These are phyloP conservation scores for Adineta ricciae DNA, from an alignment of 2,888 invertebrate species.

Conservation along the genomic window DNA sequence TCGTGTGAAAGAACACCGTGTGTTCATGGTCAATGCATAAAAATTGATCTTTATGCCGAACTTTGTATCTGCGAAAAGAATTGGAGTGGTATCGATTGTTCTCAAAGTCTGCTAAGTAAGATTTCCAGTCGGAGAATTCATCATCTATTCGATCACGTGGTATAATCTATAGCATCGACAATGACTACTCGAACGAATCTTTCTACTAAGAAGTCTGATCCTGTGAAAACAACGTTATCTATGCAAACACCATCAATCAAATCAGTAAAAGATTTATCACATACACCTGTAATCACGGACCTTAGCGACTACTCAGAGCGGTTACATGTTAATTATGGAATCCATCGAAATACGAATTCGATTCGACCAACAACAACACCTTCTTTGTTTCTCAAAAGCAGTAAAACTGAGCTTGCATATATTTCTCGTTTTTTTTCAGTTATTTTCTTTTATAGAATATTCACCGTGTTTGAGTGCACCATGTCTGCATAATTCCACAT, in stretches of 20 bases:
- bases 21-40: slow-evolving; percentile 13
- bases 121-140: too few species aligned
- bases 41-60: background rate
- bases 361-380: background rate
- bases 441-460: background rate
- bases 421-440: background rate
- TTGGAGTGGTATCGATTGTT: slow-evolving; percentile 8
- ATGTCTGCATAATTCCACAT: slow-evolving; percentile 30
- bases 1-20: slow-evolving; percentile 5
- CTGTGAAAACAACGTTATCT: background rate
- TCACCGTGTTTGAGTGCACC: slow-evolving; percentile 11
- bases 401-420: background rate
- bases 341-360: background rate
- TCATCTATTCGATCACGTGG: background rate
- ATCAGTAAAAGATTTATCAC: background rate
- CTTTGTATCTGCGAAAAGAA: background rate
- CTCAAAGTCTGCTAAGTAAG: background rate
- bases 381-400: background rate
- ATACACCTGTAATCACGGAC: background rate
- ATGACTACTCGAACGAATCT: too few species aligned
- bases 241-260: background rate
- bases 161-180: background rate
- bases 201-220: background rate
- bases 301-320: background rate
- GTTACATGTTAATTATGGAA: background rate